Evolutionary conservation across 2,797 vertebrate genomes (phyloP).

Genomic region (Lindbergichthys nudifrons): DNA sequence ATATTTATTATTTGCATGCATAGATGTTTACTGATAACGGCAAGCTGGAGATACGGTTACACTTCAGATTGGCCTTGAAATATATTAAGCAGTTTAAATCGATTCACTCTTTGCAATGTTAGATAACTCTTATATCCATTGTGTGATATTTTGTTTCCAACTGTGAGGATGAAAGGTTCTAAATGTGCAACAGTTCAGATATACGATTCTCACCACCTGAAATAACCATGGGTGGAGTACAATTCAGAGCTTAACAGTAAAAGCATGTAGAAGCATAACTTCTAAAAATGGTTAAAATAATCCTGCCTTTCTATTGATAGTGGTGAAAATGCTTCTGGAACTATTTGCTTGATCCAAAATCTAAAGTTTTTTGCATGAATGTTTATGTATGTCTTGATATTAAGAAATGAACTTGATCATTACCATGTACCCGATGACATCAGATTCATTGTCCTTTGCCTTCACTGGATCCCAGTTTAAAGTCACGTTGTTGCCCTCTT

Average conservation of each 20-base stretch:
- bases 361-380: neutral
- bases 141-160: slow-evolving; percentile 8
- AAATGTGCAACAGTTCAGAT: neutral
- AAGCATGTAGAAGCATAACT: neutral
- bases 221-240: neutral
- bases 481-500: slow-evolving; percentile 94
- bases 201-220: neutral
- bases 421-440: slow-evolving; percentile 98
- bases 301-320: neutral
- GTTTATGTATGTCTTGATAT: neutral
- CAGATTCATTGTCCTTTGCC: slow-evolving; percentile 94
- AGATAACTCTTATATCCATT: neutral
- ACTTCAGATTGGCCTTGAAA: neutral
- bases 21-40: neutral
- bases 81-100: slow-evolving; percentile 11
- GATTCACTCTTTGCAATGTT: neutral
- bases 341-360: neutral
- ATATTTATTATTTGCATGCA: too few relatives aligned
- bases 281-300: neutral
- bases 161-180: neutral
- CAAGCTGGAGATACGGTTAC: neutral
- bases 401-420: slow-evolving; percentile 30
- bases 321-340: neutral
- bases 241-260: slow-evolving; percentile 1
- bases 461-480: slow-evolving; percentile 94